Base-by-base conservation (phyloP, 2,113 vertebrate genomes). In the Engraulis encrasicolus region DNA sequence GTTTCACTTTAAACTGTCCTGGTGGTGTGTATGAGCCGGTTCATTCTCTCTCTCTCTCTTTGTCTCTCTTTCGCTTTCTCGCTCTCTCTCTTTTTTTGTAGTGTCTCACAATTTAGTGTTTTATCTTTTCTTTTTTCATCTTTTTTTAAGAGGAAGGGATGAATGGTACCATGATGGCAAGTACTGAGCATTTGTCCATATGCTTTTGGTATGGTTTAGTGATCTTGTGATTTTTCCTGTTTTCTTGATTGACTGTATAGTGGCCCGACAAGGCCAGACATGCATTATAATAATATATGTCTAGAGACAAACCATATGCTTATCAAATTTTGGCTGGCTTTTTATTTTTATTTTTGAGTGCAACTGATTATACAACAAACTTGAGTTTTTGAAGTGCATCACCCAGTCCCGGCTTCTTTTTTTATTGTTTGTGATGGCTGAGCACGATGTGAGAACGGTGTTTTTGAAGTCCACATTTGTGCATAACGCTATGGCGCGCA, bases 211-310 rank as follows among this genome's bases (percentile, higher is more conserved):
- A 92, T 95, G 92, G 95, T 88, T 84, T 96, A 94, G 95, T 95
- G 95, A 94, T 96, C 93, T 95, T 93, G 96, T 98, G 96, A 96
- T 96, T 97, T 96, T n/a, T 96, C 95, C 89, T 93, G 95, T 96
- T 97, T 95, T 94, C 95, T 95, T 93, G 94, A 95, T 89, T 96
- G 94, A 94, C 95, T 87, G 92, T 66, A 74, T 74, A 74, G 66
- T 17, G 27, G 66, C 34, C 27, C 34, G 27, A 74, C 66, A 6
- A 5, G 66, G 66, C 9, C 66, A 74, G 66, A 74, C 31, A 15
- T 74, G 27, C 66, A 34, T 11, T 74, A 36, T 74, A 34, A 36
- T 74, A 34, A 14, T 74, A 4, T 34, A 74, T 34, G 27, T 15
- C 27, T 34, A 27, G 66, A 74, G 66, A 74, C 66, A 17, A n/a